Percentiles rank a stretch among this genome's conserved stretches.
Conservation (phyloP, 2,797 vertebrate genomes). For the Propithecus perrieri region DNA sequence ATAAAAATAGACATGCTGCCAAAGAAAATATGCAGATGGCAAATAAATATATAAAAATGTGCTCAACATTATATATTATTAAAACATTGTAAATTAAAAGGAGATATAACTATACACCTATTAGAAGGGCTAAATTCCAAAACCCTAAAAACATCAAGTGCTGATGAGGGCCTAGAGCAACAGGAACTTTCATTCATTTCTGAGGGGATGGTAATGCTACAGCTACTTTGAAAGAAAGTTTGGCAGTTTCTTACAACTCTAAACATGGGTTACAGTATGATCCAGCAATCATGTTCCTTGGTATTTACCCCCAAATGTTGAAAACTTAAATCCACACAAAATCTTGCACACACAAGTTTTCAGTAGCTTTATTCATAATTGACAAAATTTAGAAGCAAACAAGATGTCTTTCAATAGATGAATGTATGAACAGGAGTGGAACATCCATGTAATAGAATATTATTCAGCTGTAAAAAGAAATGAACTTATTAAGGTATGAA, state of each 20-base stretch:
- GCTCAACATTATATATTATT: not conserved
- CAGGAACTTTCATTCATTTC: not conserved
- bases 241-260: not conserved
- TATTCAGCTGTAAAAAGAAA: not conserved
- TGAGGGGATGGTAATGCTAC: not conserved
- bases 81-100: not conserved
- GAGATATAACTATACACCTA: not conserved
- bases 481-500: too few relatives aligned
- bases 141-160: not conserved
- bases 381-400: not conserved
- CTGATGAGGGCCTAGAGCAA: not conserved
- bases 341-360: not conserved
- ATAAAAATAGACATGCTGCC: not conserved
- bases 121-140: not conserved
- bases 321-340: not conserved
- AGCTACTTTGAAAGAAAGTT: not conserved
- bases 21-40: not conserved
- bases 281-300: not conserved
- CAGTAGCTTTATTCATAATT: not conserved
- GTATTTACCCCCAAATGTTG: not conserved
- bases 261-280: not conserved
- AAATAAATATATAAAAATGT: not conserved
- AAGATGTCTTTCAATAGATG: not conserved
- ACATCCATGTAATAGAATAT: not conserved
- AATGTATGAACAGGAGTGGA: not conserved